phyloP scores from a whole-genome alignment of 1,140 invertebrate species.

The Elysia chlorotica region DNA sequence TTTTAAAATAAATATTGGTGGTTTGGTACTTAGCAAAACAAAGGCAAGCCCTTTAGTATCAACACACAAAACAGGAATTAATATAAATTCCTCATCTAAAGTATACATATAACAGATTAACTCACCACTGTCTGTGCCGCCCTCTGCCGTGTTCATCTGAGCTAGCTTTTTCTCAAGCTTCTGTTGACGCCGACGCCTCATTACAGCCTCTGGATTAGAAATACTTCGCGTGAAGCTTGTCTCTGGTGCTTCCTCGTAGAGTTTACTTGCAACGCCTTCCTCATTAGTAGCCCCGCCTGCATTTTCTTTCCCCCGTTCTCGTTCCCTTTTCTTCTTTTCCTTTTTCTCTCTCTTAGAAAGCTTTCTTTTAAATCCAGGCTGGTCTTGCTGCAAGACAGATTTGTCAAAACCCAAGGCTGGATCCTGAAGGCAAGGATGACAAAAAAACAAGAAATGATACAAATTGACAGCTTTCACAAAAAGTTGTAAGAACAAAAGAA shows the following conservation, averaged over 20 bases:
- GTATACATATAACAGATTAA: background rate
- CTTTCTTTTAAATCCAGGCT: slow-evolving; percentile 76
- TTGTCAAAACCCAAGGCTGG: slow-evolving; percentile 19
- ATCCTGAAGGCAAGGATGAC: background rate
- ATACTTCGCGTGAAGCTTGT: slow-evolving; percentile 95
- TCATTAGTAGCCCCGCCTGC: slow-evolving; percentile 34
- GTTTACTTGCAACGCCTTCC: slow-evolving; percentile 48
- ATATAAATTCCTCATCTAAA: background rate
- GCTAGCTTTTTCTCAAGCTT: slow-evolving; percentile 96
- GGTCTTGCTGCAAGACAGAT: slow-evolving; percentile 9
- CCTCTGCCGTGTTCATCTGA: slow-evolving; percentile 87
- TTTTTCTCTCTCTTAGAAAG: slow-evolving; percentile 99
- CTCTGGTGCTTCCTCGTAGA: slow-evolving; percentile 83
- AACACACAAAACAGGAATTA: background rate
- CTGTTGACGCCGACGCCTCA: slow-evolving; percentile 94
- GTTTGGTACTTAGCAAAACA: background rate
- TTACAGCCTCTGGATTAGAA: slow-evolving; percentile 98
- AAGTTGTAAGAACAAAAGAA: too few species aligned
- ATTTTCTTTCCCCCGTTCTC: slow-evolving; percentile 72
- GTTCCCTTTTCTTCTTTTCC: slow-evolving; percentile 96
- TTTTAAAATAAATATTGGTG: too few species aligned
- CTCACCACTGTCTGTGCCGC: slow-evolving; percentile 71
- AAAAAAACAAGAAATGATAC: background rate
- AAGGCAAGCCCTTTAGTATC: too few species aligned
- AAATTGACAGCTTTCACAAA: too few species aligned